Percentiles rank a stretch among this genome's conserved stretches.
phyloP scores from a whole-genome alignment of 2,113 vertebrate species.

The Eurypyga helias region DNA sequence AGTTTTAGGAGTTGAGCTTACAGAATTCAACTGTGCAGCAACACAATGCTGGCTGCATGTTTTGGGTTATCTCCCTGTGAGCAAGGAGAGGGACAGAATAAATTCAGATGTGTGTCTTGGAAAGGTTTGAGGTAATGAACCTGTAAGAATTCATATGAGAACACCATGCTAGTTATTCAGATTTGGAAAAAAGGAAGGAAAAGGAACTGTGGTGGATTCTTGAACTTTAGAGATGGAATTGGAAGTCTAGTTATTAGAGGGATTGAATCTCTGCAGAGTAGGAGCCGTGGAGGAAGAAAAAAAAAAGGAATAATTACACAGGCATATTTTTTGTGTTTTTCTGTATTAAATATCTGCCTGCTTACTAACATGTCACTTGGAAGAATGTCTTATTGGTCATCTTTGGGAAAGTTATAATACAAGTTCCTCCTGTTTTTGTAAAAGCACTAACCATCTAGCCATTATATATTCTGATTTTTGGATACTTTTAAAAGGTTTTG shows the following conservation, averaged over 20 bases:
- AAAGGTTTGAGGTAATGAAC: constrained; percentile 50
- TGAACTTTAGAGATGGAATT: not conserved
- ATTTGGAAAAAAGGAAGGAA: constrained; percentile 40
- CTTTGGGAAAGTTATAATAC: not conserved
- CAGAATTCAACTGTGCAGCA: not conserved
- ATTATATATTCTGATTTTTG: not conserved
- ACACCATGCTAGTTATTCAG: constrained; percentile 17
- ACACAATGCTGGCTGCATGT: not conserved
- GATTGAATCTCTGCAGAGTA: not conserved
- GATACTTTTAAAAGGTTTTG: not conserved
- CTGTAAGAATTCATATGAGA: constrained; percentile 36
- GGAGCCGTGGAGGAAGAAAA: not conserved
- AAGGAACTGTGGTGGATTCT: not conserved
- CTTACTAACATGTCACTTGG: not conserved
- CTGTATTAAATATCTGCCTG: not conserved
- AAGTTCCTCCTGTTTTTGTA: not conserved
- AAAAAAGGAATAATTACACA: not conserved
- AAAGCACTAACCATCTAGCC: not conserved
- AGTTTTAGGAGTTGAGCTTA: not conserved
- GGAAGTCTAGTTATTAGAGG: not conserved
- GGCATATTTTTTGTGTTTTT: not conserved
- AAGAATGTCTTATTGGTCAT: not conserved
- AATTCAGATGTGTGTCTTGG: constrained; percentile 40
- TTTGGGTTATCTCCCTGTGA: not conserved
- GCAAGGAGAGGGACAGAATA: not conserved